phyloP scores from a whole-genome alignment of 2,888 invertebrate genomes.

The Cephus rjabovi region DNA sequence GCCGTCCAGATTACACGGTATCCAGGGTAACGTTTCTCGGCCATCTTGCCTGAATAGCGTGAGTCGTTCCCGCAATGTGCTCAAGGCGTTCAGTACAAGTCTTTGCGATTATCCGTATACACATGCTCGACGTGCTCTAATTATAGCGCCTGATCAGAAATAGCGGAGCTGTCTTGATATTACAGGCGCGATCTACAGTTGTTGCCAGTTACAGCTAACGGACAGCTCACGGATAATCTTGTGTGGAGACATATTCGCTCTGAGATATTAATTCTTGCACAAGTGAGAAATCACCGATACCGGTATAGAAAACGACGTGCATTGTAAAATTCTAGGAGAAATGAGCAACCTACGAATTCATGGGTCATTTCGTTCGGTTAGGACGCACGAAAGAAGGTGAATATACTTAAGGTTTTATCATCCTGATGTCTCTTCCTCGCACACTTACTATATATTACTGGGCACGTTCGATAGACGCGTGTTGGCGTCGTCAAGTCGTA shows the following conservation, averaged over 20 bases:
- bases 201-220: slow-evolving; percentile 42
- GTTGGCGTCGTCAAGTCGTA: background rate
- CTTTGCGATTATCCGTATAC: slow-evolving; percentile 18
- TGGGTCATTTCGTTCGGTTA: background rate
- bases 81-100: background rate
- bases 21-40: background rate
- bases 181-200: slow-evolving; percentile 45
- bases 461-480: background rate
- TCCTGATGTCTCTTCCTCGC: background rate
- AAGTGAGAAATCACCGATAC: background rate
- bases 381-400: background rate
- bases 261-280: background rate
- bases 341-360: background rate
- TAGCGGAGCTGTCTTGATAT: slow-evolving; percentile 35
- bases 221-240: slow-evolving; percentile 13
- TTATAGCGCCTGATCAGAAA: slow-evolving; percentile 48
- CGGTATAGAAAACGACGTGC: background rate
- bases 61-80: background rate
- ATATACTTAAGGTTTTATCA: background rate
- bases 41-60: background rate
- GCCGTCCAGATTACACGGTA: background rate
- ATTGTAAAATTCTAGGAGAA: background rate
- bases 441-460: background rate
- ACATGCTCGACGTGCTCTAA: slow-evolving; percentile 46
- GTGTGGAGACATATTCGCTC: background rate